phyloP scores from a whole-genome alignment of 2,113 vertebrate species.

The Xenopus tropicalis region UCB_Xtro_10.0 CM004451.2:58296501-58297000 shows the following conservation, averaged over 20 bases:
- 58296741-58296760: constrained; percentile 9
- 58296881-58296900: no score
- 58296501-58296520: constrained; percentile 22
- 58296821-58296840: not conserved
- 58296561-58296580: constrained; percentile 26
- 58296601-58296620: constrained; percentile 29
- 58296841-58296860: not conserved
- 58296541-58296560: constrained; percentile 24
- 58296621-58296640: constrained; percentile 31
- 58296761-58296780: not conserved
- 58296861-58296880: no score
- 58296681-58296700: constrained; percentile 41
- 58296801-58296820: not conserved
- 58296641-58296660: constrained; percentile 18
- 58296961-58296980: no score
- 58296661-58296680: constrained; percentile 26
- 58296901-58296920: no score
- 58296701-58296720: constrained; percentile 30
- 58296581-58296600: constrained; percentile 30
- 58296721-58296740: not conserved
- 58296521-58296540: constrained; percentile 23
- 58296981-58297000: no score
- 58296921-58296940: no score
- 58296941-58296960: no score
- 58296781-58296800: constrained; percentile 2